Evolutionary conservation across 2,888 invertebrate species (phyloP), one percentile per base, ranked within the genome.

Genomic region (Tetropium fuscum): DNA sequence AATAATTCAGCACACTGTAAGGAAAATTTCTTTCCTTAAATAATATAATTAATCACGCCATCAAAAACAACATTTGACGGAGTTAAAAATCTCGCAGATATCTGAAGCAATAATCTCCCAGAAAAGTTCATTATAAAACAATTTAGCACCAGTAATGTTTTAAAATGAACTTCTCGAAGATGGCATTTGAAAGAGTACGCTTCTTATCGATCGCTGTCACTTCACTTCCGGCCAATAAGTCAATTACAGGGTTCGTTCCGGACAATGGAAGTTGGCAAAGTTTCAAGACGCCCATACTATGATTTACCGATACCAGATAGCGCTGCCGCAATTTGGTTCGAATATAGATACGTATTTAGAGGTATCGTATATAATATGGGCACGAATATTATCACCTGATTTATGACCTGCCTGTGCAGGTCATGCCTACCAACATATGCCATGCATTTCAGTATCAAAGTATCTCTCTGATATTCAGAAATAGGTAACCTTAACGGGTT

Each of bases 211-310:
- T 78, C 76, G 69, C 69, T 70, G 74, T 74, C 73, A 73, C 73
- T 73, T 74, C 74, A 77, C 77, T 80, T 80, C 78, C 80, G 78
- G 78, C 80, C 80, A 80, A 81, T 81, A 81, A 81, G 80, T 81
- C 81, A 80, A 81, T 81, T 81, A 81, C 79, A 75, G 73, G 72
- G 69, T 71, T 67, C 73, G 79, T 73, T 71, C 72, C 77, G 78
- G 76, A 80, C 80, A 80, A 80, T 78, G 77, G 77, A 75, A 79
- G 76, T 80, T 81, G 81, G 81, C 81, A 79, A 73, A 75, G 77
- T 75, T 79, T 81, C 81, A 81, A 80, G 79, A 80, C 78, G 78
- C 76, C 76, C 76, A 71, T 63, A 27, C 67, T 76, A 79, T 81
- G 81, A 81, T 81, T 78, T 80, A 80, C 74, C 71, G 66, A 68